Base-by-base conservation (phyloP, 2,888 invertebrate species). In the Nudaria mundana region DNA sequence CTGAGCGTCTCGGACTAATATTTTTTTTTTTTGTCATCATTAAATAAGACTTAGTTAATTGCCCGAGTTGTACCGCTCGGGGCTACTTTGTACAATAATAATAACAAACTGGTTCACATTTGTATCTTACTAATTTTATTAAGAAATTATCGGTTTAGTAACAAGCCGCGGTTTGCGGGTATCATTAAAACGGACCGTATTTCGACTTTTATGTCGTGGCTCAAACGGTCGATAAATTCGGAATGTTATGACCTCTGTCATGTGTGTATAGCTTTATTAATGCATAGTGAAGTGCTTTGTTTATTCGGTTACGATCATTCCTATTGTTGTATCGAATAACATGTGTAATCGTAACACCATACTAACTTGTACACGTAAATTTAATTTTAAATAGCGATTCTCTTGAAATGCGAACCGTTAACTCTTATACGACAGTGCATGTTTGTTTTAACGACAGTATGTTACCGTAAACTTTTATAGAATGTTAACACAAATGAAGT, bases 181-280 rank as follows among this genome's bases (percentile, higher is more conserved):
- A 69, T 76, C 80, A 81, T 81, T 82, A 81, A 83, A 82, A 76
- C 60, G 61, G n/a, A 60, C 53, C 71, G 76, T 69, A 72, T 74
- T 76, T 77, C 74, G 79, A 73, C 67, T 71, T 81, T 81, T 76
- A 82, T 74, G 71, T 64, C 54, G 59, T n/a, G 42, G 42, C 62
- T 60, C 71, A 77, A 76, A 81, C 75, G 71, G 71, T 65, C 59
- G 66, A 76, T 83, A 83, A 83, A 83, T 80, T 80, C 61, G 60
- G 71, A 52, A 54, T 51, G 57, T 81, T 79, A 84, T 69, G 50
- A 67, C 59, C 56, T 34, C 56, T 48, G 61, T 70, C 68, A 49
- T 48, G 48, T 42, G 44, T 28, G 47, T 67, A 81, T 66, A 67
- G 65, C 81, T 83, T 82, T 76, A 81, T 83, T 79, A 80, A 68